These are phyloP conservation scores for Haliclystus octoradiatus DNA, from an alignment of 30 jellyfish, hydroid and myxozoan species.

Conservation along the genomic window DNA sequence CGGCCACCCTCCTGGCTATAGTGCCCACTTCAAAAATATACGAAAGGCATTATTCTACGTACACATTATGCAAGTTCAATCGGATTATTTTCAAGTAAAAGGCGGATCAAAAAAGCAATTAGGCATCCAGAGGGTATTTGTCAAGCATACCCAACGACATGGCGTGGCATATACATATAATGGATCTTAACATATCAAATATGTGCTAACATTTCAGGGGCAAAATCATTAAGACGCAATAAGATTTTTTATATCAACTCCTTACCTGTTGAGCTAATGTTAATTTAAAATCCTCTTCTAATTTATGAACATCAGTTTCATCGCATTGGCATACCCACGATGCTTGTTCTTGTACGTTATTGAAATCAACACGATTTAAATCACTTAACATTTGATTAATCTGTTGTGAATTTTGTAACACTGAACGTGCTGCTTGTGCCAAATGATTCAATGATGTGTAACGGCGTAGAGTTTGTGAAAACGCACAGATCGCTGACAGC, in stretches of 20 bases:
- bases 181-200: too few species aligned
- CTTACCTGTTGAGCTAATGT: slow-evolving; percentile 93
- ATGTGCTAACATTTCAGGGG: too few species aligned
- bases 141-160: too few species aligned
- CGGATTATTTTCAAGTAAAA: neutral
- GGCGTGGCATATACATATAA: too few species aligned
- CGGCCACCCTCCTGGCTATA: too few species aligned
- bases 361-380: slow-evolving; percentile 83
- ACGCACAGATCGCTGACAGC: slow-evolving; percentile 97
- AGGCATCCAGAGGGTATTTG: neutral
- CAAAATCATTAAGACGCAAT: too few species aligned
- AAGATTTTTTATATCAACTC: neutral
- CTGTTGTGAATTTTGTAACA: slow-evolving; percentile 89
- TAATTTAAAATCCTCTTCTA: slow-evolving; percentile 80
- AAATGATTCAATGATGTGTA: slow-evolving; percentile 94
- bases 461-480: slow-evolving; percentile 93
- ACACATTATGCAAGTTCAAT: too few species aligned
- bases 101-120: neutral
- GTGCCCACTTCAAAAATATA: too few species aligned
- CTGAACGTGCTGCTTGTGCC: slow-evolving; percentile 99
- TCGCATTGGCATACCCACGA: slow-evolving; percentile 99
- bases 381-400: slow-evolving; percentile 96
- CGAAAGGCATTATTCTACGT: too few species aligned
- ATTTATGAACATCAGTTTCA: slow-evolving; percentile 64
- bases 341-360: slow-evolving; percentile 96